Evolutionary conservation across 2,113 vertebrate genomes (phyloP), one percentile per base, ranked within the genome.

Genomic region (Drymodes brunneopygia): DNA sequence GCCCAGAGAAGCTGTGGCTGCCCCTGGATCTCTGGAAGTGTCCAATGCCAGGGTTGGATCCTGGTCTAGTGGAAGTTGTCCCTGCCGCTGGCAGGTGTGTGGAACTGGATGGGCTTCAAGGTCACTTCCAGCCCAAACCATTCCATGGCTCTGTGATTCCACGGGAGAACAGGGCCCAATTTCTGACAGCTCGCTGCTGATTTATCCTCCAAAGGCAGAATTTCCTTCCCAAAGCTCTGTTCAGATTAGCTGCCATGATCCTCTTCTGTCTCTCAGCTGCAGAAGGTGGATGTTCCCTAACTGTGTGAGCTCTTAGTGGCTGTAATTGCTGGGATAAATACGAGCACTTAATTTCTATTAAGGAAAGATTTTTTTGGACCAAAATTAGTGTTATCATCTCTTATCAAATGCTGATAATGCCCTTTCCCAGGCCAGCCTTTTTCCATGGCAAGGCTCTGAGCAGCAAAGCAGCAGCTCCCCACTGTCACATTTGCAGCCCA

Each of bases 111-210:
- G 69, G 2, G 1, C n/a, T 53, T 45, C 2, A 45, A 18, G 9
- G 20, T 18, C 17, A 29, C 14, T 81, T 53, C 47, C 54, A 31
- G 16, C 10, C 10, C 70, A 69, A 69, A 27, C 25, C 25, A 35
- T 18, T 40, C 40, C 48, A 23, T 23, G 25, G 19, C 12, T 67
- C 45, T 54, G 20, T n/a, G 40, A 69, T 75, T 61, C 62, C 27
- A 3, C 0, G 1, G 42, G 20, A 72, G n/a, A 62, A 29, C 2
- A 6, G 31, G 45, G 23, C 7, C 35, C 0, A 1, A 3, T 67
- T 74, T 81, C 77, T 56, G 64, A 66, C 40, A 73, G 15, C 4
- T 8, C 8, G 12, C 33, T 45, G 69, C 51, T 67, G 60, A 47
- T 51, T 86, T 51, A 50, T n/a, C 15, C 58, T 81, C 54, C 38